Base-by-base conservation (phyloP, 92 coral and sea anemone species). In the Phenganax stokvisi region DNA sequence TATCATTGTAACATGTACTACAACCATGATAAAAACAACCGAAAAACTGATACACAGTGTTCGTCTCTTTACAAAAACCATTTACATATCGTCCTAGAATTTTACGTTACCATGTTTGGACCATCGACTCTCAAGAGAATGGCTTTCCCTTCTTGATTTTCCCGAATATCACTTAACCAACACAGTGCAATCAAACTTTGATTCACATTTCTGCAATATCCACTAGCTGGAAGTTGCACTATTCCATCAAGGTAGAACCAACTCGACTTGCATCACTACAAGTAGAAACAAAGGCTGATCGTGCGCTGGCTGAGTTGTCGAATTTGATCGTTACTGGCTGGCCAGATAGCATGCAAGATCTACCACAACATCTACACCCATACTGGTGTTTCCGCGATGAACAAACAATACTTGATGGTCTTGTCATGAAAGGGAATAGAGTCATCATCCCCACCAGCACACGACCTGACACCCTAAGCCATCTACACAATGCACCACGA, bases 291-390 rank as follows among this genome's bases (percentile, higher is more conserved):
- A 72, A 72, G 44, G 56, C 66, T 30, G 54, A 86, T 72, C 73
- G 75, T 70, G 78, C 80, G 25, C 57, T 81, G 44, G 75, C 74
- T 28, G 77, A 75, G 57, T 44, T 86, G 37, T 74, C 86, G 55
- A 74, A 84, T 51, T 82, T 83, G 57, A 80, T 84, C 83, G 54
- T 86, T 61, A 86, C 91, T 69, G 87, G 89, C 15, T 88, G 91
- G 89, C 89, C 91, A 31, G 87, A 82, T 15, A 85, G 87, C 80
- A 83, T 83, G 75, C 75, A 71, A 71, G 75, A 71, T 71, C 8
- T 71, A 29, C 75, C 54, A n/a, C 54, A 71, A 20, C 31, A 75
- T 16, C 80, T 75, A 29, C 80, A 56, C 37, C 80, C 71, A 1
- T 27, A 25, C 75, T 70, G 75, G 80, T 75, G 80, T 8, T 54